Base-by-base conservation (phyloP, 2,113 vertebrate species). In the Lates calcarifer region DNA sequence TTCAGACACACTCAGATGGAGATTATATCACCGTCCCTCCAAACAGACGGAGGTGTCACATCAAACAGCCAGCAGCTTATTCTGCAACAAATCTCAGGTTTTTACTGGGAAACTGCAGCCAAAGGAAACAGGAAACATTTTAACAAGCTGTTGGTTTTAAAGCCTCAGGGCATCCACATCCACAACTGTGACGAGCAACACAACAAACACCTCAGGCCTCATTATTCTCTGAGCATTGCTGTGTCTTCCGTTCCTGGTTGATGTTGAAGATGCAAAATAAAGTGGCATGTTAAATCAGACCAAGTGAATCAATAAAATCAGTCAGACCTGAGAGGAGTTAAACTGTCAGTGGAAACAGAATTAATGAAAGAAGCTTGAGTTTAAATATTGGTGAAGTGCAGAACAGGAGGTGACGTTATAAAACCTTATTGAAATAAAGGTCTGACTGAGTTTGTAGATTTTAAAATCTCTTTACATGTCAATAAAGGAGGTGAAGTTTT, bases 21-120 rank as follows among this genome's bases (percentile, higher is more conserved):
- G 73, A 81, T 74, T 79, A 74, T 67, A 65, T 83, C 85, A 68
- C 22, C 15, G 17, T 83, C 80, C 53, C 41, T n/a, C n/a, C 18
- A 35, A 79, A 75, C 65, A 71, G 75, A 75, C 11, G 3, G 65
- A 79, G 55, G 70, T 72, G 65, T 82, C 61, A 66, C 80, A 82
- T 67, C 60, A 66, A 79, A n/a, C 20, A 51, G 49, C 49, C 49
- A 37, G 49, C 0, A 26, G 8, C 67, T 62, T 64, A 17, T 35
- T 58, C 68, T 26, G 62, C 31, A 35, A 5, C 10, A 58, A 11
- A 24, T 24, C 2, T 65, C 61, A n/a, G 20, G 10, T 14, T 74
- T 29, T 31, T 4, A 20, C 29, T 24, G 3, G 20, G 26, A 28
- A 26, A 3, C 2, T 20, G 55, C 37, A 45, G 28, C 29, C 24